Conservation (phyloP, 2,113 vertebrate genomes). For the Phasianus colchicus region DNA sequence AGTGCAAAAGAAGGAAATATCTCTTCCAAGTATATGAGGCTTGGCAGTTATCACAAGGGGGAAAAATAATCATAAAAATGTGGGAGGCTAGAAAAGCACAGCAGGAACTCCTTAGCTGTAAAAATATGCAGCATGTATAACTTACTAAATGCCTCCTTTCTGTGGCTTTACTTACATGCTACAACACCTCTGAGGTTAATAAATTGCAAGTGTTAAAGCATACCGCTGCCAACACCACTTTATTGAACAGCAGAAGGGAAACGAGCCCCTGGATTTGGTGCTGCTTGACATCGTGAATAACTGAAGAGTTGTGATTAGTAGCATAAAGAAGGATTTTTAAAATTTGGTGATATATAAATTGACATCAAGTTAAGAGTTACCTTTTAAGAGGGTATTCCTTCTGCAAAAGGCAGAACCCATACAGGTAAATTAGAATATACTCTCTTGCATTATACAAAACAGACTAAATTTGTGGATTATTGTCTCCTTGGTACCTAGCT, state of each 20-base stretch:
- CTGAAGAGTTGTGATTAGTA: background rate
- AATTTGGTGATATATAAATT: background rate
- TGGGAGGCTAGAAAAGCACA: slow-evolving; percentile 1
- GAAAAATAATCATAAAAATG: background rate
- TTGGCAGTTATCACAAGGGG: background rate
- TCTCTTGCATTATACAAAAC: background rate
- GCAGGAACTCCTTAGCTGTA: slow-evolving; percentile 16
- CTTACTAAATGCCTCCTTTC: slow-evolving; percentile 18
- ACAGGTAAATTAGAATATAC: background rate
- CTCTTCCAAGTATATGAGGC: background rate
- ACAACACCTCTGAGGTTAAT: slow-evolving; percentile 54
- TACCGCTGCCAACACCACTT: background rate
- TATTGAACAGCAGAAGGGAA: background rate
- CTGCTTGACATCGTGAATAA: background rate
- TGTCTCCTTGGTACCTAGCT: background rate
- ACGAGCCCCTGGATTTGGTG: background rate
- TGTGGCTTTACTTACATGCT: background rate
- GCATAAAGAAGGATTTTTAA: background rate
- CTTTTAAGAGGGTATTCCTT: background rate
- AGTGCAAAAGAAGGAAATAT: background rate
- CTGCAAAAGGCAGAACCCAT: background rate
- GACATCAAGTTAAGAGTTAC: background rate
- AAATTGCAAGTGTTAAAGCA: background rate
- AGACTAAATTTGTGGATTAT: background rate
- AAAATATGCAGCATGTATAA: background rate